A percentile compares a stretch with the other conserved stretches of the same genome.
These are phyloP conservation scores for Pocillopora grandis DNA, from an alignment of 92 coral and sea anemone species.

Conservation along the genomic window DNA sequence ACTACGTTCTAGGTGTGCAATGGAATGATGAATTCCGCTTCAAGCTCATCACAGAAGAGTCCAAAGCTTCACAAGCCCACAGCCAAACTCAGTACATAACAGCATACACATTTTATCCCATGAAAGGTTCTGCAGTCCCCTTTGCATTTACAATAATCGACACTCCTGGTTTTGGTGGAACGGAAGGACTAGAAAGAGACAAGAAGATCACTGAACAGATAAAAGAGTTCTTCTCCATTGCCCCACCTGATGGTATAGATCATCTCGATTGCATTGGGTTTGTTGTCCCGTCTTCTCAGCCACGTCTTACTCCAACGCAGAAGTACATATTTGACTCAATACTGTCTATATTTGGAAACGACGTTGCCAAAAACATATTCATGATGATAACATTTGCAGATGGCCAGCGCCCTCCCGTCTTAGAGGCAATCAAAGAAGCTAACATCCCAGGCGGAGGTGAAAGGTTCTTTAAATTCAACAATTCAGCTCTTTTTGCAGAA, in stretches of 20 bases:
- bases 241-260: slow-evolving; percentile 40
- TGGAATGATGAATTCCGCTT: slow-evolving; percentile 43
- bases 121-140: background rate
- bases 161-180: slow-evolving; percentile 53
- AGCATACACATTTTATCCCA: slow-evolving; percentile 40
- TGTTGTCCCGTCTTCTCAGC: slow-evolving; percentile 43
- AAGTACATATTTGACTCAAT: slow-evolving; percentile 58
- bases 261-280: slow-evolving; percentile 57
- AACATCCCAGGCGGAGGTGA: slow-evolving; percentile 4
- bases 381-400: slow-evolving; percentile 64
- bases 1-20: slow-evolving; percentile 41
- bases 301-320: slow-evolving; percentile 47
- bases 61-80: slow-evolving; percentile 29
- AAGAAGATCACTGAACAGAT: slow-evolving; percentile 49
- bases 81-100: slow-evolving; percentile 47
- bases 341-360: slow-evolving; percentile 59
- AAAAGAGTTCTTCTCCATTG: slow-evolving; percentile 49
- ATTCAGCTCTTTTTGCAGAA: slow-evolving; percentile 54
- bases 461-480: slow-evolving; percentile 43
- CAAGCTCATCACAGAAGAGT: slow-evolving; percentile 29
- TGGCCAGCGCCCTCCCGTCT: slow-evolving; percentile 45
- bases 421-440: slow-evolving; percentile 43
- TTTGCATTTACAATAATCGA: slow-evolving; percentile 47
- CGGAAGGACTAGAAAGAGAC: slow-evolving; percentile 48
- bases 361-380: slow-evolving; percentile 40